phyloP scores from a whole-genome alignment of 2,888 invertebrate species.

The Tipula lateralis region DNA sequence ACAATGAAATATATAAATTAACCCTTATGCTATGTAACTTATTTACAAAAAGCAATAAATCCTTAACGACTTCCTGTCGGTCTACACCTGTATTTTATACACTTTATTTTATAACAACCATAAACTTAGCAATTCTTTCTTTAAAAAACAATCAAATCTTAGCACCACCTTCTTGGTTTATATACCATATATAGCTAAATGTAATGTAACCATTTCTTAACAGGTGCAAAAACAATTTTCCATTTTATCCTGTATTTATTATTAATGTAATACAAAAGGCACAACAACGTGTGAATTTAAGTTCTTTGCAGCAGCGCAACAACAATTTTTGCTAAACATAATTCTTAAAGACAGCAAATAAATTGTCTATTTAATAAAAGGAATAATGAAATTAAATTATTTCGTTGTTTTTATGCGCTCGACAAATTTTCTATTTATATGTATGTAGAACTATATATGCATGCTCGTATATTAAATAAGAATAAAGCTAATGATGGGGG shows the following conservation, averaged over 20 bases:
- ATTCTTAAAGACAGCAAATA: neutral
- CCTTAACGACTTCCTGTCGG: no score
- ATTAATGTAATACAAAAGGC: neutral
- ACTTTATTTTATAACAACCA: no score
- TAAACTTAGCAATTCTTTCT: no score
- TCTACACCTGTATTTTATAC: no score
- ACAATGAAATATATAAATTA: no score
- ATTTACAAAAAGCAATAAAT: no score
- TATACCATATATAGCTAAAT: no score
- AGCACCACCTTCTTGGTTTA: no score
- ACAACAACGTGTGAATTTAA: neutral
- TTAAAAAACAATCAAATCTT: neutral
- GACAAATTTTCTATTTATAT: neutral
- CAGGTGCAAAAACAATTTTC: neutral
- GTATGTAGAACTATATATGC: neutral
- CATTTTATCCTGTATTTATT: neutral
- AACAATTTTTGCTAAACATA: neutral
- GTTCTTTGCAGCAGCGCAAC: neutral
- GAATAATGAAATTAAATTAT: neutral
- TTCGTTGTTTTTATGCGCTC: neutral
- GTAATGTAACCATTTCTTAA: neutral
- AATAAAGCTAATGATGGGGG: neutral
- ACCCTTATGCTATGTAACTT: no score
- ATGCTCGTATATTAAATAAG: neutral
- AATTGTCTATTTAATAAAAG: neutral